phyloP scores from a whole-genome alignment of 2,888 invertebrate species.

The Dynastes maya region DNA sequence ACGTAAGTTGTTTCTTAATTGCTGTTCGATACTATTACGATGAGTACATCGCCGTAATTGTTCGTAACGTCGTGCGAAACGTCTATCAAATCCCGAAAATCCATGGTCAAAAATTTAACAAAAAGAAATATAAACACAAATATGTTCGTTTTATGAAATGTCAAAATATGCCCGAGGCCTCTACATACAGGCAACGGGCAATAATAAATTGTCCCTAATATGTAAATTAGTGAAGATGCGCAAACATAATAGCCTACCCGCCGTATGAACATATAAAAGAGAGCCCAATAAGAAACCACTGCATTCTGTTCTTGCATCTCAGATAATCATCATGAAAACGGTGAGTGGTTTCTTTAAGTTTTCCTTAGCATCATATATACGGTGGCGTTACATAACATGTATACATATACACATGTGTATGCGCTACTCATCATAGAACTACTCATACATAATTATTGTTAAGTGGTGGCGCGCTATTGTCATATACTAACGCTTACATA shows the following conservation, averaged over 20 bases:
- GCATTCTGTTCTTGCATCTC: slow-evolving; percentile 52
- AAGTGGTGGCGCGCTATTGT: slow-evolving; percentile 16
- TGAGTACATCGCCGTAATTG: slow-evolving; percentile 20
- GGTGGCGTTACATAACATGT: slow-evolving; percentile 23
- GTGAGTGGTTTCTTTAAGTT: slow-evolving; percentile 49
- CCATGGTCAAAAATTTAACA: slow-evolving; percentile 50
- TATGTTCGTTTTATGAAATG: slow-evolving; percentile 50
- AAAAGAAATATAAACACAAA: slow-evolving; percentile 48
- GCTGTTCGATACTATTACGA: slow-evolving; percentile 14
- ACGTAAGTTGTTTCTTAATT: slow-evolving; percentile 20
- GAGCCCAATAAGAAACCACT: slow-evolving; percentile 40
- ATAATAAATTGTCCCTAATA: slow-evolving; percentile 53
- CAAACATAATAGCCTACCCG: slow-evolving; percentile 47
- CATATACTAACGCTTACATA: slow-evolving; percentile 30
- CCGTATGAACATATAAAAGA: slow-evolving; percentile 52
- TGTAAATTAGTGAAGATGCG: slow-evolving; percentile 52
- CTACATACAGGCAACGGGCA: slow-evolving; percentile 38
- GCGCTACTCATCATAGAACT: slow-evolving; percentile 8
- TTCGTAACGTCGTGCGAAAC: slow-evolving; percentile 12
- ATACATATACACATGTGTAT: not conserved
- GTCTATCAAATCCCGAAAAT: slow-evolving; percentile 29
- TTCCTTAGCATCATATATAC: slow-evolving; percentile 22
- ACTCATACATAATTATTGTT: slow-evolving; percentile 27
- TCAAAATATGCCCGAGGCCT: slow-evolving; percentile 50
- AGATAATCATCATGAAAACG: slow-evolving; percentile 53